A percentile compares a stretch with the other conserved stretches of the same genome.
Evolutionary conservation across 2,113 vertebrate species (phyloP).

Genomic region (Notarius lentiginosus): DNA sequence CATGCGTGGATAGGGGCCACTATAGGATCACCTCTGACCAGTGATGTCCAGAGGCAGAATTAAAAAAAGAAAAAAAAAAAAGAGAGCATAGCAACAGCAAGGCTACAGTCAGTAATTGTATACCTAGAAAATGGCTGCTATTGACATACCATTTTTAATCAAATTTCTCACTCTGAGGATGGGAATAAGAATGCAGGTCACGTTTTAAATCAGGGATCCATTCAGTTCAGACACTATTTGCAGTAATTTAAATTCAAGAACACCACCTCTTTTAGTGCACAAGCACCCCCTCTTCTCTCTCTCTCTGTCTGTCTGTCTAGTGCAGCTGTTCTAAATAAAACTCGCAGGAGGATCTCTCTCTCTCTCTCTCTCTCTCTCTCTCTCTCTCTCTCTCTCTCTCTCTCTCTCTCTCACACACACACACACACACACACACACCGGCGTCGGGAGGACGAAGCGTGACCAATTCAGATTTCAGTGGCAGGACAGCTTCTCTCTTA

Average conservation of each 20-base stretch:
- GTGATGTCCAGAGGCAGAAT: neutral
- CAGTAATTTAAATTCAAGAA: constrained; percentile 53
- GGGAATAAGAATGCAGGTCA: constrained; percentile 26
- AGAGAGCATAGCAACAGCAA: neutral
- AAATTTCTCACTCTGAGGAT: neutral
- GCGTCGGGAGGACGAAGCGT: neutral
- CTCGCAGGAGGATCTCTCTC: neutral
- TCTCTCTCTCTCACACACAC: no score
- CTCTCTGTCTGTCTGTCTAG: neutral
- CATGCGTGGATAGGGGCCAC: neutral
- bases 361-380: constrained; percentile 3
- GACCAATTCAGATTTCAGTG: neutral
- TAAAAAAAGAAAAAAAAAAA: neutral
- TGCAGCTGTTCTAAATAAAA: neutral
- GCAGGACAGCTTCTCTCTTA: constrained; percentile 17
- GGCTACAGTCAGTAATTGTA: neutral
- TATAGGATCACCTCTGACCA: neutral
- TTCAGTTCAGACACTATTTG: constrained; percentile 51
- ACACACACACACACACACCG: neutral
- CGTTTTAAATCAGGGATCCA: constrained; percentile 39
- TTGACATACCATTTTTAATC: neutral
- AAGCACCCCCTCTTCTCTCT: neutral
- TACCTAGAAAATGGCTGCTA: neutral
- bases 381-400: constrained; percentile 20
- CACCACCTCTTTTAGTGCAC: constrained; percentile 28